A percentile compares a stretch with the other conserved stretches of the same genome.
Conservation (phyloP, 2,113 vertebrate species). For the Maccullochella peelii region DNA sequence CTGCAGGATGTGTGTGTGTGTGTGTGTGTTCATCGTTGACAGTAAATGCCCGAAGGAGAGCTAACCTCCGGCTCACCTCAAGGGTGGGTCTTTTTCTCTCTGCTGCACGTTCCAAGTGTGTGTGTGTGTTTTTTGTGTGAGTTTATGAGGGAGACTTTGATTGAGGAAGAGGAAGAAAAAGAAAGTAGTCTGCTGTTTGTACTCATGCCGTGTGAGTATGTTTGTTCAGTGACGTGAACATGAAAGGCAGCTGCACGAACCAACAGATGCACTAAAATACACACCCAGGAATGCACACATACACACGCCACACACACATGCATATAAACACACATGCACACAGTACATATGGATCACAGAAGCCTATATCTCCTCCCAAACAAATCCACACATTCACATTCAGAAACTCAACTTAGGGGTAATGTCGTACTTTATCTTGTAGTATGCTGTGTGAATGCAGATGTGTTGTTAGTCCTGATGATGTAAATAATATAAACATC, state of each 20-base stretch:
- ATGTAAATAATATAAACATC: not conserved
- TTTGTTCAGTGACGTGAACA: constrained; percentile 61
- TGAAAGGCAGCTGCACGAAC: constrained; percentile 61
- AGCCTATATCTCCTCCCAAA: constrained; percentile 2
- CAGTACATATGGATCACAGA: not conserved
- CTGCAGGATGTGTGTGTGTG: constrained; percentile 24
- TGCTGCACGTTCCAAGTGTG: constrained; percentile 65
- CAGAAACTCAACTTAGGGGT: not conserved
- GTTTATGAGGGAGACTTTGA: constrained; percentile 39
- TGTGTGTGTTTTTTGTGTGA: constrained; percentile 16
- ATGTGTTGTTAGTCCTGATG: not conserved
- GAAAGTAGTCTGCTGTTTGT: constrained; percentile 52
- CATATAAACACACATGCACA: not conserved
- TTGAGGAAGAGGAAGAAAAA: constrained; percentile 43
- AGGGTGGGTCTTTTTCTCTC: constrained; percentile 72
- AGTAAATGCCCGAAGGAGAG: constrained; percentile 64
- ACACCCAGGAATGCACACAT: constrained; percentile 38
- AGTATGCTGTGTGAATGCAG: not conserved
- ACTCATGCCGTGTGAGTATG: constrained; percentile 52
- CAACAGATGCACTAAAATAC: constrained; percentile 41
- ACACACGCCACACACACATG: not conserved
- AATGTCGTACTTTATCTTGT: not conserved
- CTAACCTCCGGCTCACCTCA: constrained; percentile 80
- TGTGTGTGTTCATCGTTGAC: constrained; percentile 56
- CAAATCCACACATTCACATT: not conserved